A percentile compares a stretch with the other conserved stretches of the same genome.
These are phyloP conservation scores for Phocoena phocoena DNA, from an alignment of 2,113 vertebrate species.

Conservation along the genomic window DNA sequence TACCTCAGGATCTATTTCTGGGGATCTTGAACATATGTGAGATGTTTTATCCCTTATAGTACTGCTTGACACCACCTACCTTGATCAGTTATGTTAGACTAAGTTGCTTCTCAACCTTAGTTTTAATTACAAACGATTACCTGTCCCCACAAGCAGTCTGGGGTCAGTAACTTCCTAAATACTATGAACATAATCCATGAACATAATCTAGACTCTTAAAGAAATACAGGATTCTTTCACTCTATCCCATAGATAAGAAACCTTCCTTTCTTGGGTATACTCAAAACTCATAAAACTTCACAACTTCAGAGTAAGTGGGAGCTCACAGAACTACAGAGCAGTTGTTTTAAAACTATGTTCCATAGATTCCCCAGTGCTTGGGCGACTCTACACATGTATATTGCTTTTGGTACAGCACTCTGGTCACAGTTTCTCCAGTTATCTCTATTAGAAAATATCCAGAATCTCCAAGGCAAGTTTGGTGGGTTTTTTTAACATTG, in stretches of 20 bases:
- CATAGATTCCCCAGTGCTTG: background rate
- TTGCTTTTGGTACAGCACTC: background rate
- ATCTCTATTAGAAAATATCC: constrained; percentile 11
- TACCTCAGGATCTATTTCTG: background rate
- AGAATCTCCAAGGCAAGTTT: background rate
- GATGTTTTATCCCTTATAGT: background rate
- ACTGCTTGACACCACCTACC: background rate
- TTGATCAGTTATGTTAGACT: background rate
- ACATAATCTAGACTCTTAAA: background rate
- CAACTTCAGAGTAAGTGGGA: background rate
- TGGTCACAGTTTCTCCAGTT: background rate
- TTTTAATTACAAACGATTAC: background rate
- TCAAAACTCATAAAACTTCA: background rate
- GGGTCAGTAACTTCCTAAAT: background rate
- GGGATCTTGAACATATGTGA: background rate
- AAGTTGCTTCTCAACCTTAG: background rate
- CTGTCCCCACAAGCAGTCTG: background rate
- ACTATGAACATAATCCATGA: background rate
- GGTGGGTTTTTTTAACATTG: background rate
- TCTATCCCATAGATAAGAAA: background rate
- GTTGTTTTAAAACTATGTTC: background rate
- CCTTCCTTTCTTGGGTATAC: background rate
- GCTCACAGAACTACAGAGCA: background rate
- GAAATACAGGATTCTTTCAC: background rate
- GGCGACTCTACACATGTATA: background rate